Evolutionary conservation across 2,888 invertebrate species (phyloP).

Genomic region (Frankliniella intonsa): DNA sequence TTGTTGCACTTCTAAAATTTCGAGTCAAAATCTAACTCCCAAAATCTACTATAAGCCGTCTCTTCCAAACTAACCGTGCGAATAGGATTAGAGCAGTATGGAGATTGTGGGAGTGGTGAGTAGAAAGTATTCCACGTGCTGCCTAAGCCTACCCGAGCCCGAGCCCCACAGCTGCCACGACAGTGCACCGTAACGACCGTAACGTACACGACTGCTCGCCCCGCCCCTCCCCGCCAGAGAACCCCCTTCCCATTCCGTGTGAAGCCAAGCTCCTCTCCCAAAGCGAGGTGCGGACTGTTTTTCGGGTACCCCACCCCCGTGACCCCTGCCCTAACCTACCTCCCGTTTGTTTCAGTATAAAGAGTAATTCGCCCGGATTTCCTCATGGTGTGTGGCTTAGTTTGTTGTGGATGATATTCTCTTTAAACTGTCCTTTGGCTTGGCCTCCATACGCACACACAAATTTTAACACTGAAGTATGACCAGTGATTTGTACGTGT

Average conservation of each 20-base stretch:
- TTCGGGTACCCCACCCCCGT: conserved; percentile 33
- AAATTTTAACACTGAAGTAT: too few relatives aligned
- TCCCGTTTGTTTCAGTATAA: too few relatives aligned
- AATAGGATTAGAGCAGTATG: conserved; percentile 2
- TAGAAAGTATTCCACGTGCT: conserved; percentile 6
- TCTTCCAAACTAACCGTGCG: neutral
- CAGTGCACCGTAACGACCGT: conserved; percentile 39
- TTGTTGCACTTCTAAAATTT: neutral
- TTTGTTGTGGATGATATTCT: neutral
- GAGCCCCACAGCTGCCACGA: conserved; percentile 33
- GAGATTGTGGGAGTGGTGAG: conserved; percentile 17
- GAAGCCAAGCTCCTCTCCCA: too few relatives aligned
- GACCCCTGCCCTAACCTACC: conserved; percentile 36
- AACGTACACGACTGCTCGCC: conserved; percentile 35
- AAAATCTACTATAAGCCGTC: too few relatives aligned
- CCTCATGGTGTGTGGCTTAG: neutral
- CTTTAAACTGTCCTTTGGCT: neutral
- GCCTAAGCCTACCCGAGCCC: neutral
- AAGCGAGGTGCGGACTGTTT: neutral
- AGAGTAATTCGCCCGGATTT: too few relatives aligned
- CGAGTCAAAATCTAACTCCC: neutral
- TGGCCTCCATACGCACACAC: too few relatives aligned
- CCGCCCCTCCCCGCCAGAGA: conserved; percentile 34
- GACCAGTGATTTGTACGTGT: too few relatives aligned
- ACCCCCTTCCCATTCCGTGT: too few relatives aligned